A percentile compares a stretch with the other conserved stretches of the same genome.
phyloP scores from a whole-genome alignment of 2,797 vertebrate species.

The Varecia variegata region DNA sequence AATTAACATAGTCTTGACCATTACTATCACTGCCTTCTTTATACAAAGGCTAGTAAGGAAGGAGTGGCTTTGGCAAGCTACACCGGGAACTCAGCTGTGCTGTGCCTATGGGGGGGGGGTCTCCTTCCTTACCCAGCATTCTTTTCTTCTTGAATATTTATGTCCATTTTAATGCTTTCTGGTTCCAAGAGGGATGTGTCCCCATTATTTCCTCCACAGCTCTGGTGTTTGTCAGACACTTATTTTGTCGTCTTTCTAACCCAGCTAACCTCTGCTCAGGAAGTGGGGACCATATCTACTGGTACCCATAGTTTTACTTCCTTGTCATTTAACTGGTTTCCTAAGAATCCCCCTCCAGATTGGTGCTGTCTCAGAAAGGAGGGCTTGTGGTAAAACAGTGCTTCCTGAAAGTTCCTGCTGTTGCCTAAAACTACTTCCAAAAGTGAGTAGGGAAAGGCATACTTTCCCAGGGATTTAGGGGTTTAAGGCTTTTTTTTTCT shows the following conservation, averaged over 20 bases:
- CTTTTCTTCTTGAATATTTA: conserved; percentile 46
- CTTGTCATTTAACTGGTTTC: conserved; percentile 46
- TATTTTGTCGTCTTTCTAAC: conserved; percentile 49
- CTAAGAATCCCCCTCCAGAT: background rate
- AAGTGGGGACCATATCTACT: conserved; percentile 37
- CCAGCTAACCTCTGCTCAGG: conserved; percentile 52
- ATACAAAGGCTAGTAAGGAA: conserved; percentile 46
- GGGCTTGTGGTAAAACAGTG: background rate
- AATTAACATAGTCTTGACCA: conserved; percentile 47
- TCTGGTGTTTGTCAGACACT: conserved; percentile 52
- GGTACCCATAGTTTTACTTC: conserved; percentile 32
- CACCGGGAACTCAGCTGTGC: conserved; percentile 45
- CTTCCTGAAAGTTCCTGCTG: conserved; percentile 46
- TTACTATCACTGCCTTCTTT: conserved; percentile 71
- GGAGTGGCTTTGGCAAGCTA: conserved; percentile 29
- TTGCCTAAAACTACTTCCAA: conserved; percentile 48
- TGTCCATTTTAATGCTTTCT: conserved; percentile 56
- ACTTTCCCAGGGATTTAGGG: conserved; percentile 22
- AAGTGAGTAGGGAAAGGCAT: conserved; percentile 31
- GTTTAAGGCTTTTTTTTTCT: background rate
- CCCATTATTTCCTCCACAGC: conserved; percentile 46
- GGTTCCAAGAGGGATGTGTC: conserved; percentile 41
- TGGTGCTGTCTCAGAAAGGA: conserved; percentile 38
- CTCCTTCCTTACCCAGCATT: conserved; percentile 32
- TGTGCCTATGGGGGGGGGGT: conserved; percentile 6